phyloP scores from a whole-genome alignment of 2,113 vertebrate genomes.

The Hucho hucho region DNA sequence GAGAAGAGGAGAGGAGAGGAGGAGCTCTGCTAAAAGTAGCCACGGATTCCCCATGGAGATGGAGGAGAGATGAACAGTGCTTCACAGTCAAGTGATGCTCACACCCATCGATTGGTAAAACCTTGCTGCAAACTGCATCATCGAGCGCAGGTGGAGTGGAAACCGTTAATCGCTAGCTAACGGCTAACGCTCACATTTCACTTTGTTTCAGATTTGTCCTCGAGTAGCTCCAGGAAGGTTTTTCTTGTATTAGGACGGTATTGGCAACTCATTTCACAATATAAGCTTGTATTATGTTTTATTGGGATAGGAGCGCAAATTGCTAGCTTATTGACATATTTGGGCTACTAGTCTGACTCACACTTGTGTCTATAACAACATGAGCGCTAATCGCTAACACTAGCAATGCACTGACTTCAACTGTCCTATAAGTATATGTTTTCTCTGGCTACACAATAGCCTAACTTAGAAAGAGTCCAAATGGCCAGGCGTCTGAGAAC shows the following conservation, averaged over 20 bases:
- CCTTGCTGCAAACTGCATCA: constrained; percentile 15
- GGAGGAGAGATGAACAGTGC: not conserved
- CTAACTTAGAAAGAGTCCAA: no score
- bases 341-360: no score
- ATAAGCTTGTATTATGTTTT: not conserved
- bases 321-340: no score
- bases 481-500: no score
- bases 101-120: constrained; percentile 49
- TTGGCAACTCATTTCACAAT: not conserved
- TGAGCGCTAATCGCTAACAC: not conserved
- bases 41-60: constrained; percentile 14
- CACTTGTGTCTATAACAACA: no score
- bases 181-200: constrained; percentile 26
- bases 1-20: constrained; percentile 4
- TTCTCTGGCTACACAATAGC: no score
- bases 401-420: not conserved
- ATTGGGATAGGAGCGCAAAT: no score
- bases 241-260: not conserved
- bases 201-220: not conserved
- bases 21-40: constrained; percentile 38
- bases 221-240: not conserved
- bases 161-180: constrained; percentile 12
- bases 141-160: constrained; percentile 11
- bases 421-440: no score
- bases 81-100: constrained; percentile 37